These are phyloP conservation scores for Seriola rivoliana DNA, from an alignment of 2,113 vertebrate genomes.

Conservation along the genomic window DNA sequence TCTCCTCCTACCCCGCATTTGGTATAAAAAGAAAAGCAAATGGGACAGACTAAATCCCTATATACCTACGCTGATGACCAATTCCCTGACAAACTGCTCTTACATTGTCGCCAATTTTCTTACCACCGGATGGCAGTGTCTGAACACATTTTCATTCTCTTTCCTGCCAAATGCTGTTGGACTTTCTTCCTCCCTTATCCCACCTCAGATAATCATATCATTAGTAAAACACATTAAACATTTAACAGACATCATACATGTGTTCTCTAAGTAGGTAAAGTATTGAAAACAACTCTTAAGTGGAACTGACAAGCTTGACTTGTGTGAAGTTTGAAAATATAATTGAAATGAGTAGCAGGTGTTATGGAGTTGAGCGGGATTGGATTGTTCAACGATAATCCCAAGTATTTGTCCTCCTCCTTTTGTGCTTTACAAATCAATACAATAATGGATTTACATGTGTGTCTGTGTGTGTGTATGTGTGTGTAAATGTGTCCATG, in stretches of 20 bases:
- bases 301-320: not conserved
- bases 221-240: not conserved
- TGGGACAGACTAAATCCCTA: not conserved
- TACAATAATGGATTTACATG: constrained; percentile 43
- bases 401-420: constrained; percentile 6
- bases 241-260: not conserved
- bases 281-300: not conserved
- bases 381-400: constrained; percentile 31
- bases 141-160: constrained; percentile 18
- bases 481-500: constrained; percentile 43
- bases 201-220: constrained; percentile 14
- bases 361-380: not conserved
- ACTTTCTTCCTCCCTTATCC: not conserved
- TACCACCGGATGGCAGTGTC: constrained; percentile 58
- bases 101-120: not conserved
- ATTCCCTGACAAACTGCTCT: not conserved
- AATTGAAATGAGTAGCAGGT: not conserved
- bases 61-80: not conserved
- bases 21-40: not conserved
- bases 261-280: not conserved
- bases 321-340: not conserved
- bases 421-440: constrained; percentile 43
- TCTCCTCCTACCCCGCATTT: not conserved
- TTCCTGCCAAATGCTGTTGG: constrained; percentile 62
- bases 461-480: constrained; percentile 18